phyloP scores from a whole-genome alignment of 2,888 invertebrate species.

The Lasius platythorax region DNA sequence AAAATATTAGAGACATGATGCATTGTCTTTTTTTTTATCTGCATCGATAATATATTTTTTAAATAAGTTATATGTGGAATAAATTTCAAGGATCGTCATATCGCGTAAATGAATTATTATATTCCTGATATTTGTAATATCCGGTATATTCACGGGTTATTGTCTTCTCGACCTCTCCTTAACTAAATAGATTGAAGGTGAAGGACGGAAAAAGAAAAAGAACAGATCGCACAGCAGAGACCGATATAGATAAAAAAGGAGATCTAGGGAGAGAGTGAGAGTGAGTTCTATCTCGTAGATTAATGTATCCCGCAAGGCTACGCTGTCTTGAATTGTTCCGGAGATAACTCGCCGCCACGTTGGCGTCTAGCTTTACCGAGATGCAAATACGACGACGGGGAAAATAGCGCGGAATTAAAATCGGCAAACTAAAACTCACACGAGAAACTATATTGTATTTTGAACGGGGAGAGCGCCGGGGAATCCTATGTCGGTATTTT shows the following conservation, averaged over 20 bases:
- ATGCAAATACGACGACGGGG: conserved; percentile 62
- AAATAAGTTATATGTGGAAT: neutral
- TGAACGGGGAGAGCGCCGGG: neutral
- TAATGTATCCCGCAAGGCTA: conserved; percentile 61
- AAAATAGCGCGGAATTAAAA: conserved; percentile 51
- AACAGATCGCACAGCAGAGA: conserved; percentile 17
- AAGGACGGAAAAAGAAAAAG: neutral
- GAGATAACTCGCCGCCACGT: conserved; percentile 67
- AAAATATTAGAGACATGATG: neutral
- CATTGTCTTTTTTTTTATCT: neutral
- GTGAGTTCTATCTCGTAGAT: conserved; percentile 62
- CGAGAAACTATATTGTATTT: conserved; percentile 25
- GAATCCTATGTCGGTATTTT: conserved; percentile 41
- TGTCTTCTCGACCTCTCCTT: neutral
- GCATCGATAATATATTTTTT: neutral
- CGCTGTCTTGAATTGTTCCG: conserved; percentile 62
- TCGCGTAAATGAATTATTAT: conserved; percentile 1
- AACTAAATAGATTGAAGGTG: neutral
- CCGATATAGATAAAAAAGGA: conserved; percentile 54
- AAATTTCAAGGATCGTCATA: neutral
- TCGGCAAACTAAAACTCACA: conserved; percentile 27
- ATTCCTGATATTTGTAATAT: neutral
- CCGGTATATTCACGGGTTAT: neutral
- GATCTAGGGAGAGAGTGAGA: conserved; percentile 38
- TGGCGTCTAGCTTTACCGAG: conserved; percentile 55